Percentiles rank a stretch among this genome's conserved stretches.
Conservation (phyloP, 1,140 invertebrate genomes). For the Aphaenogaster ashmeadi region DNA sequence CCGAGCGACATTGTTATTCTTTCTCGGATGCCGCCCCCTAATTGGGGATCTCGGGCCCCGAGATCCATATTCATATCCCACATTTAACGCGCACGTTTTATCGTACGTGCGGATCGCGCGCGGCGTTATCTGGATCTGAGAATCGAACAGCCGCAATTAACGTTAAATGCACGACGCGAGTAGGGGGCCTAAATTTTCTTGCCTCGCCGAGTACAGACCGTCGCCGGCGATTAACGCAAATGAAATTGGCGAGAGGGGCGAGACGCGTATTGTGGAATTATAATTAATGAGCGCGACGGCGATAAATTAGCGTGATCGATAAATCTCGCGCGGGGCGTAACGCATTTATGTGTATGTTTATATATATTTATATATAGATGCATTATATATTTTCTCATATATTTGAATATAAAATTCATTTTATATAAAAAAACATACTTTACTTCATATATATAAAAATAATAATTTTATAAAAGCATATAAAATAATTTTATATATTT, state of each 20-base stretch:
- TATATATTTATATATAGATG: not conserved
- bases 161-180: not conserved
- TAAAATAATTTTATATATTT: no score
- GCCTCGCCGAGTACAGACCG: not conserved
- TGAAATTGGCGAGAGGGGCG: not conserved
- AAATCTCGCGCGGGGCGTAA: not conserved
- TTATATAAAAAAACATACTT: no score
- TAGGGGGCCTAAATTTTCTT: constrained; percentile 14
- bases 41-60: not conserved
- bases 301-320: constrained; percentile 26
- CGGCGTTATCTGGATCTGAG: not conserved
- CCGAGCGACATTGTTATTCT: not conserved
- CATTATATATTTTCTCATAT: not conserved
- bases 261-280: constrained; percentile 3
- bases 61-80: not conserved
- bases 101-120: not conserved
- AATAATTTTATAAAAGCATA: no score
- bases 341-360: not conserved
- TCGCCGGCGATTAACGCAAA: not conserved
- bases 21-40: not conserved
- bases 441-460: no score
- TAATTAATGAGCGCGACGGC: constrained; percentile 25
- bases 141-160: constrained; percentile 15
- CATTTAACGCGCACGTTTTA: not conserved
- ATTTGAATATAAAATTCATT: no score